Percentiles rank a stretch among this genome's conserved stretches.
phyloP scores from a whole-genome alignment of 2,888 invertebrate species.

The Scaptodrosophila latifasciaeformis region DNA sequence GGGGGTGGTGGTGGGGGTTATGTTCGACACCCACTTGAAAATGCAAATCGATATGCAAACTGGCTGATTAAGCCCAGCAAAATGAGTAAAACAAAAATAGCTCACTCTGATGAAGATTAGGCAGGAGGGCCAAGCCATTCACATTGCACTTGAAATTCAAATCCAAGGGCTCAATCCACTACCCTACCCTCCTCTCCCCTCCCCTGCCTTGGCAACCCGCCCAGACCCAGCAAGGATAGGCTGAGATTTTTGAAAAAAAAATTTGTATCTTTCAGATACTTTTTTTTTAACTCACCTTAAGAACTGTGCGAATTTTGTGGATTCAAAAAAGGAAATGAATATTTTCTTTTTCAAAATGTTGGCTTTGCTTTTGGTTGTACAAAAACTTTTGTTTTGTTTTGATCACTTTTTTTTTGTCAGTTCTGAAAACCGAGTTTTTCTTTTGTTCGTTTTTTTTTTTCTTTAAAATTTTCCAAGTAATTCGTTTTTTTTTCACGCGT shows the following conservation, averaged over 20 bases:
- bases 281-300: neutral
- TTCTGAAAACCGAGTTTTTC: slow-evolving; percentile 1
- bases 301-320: slow-evolving; percentile 2
- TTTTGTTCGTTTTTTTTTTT: slow-evolving; percentile 8
- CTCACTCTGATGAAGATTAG: neutral
- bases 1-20: too few relatives aligned
- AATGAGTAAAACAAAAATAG: neutral
- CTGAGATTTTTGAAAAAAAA: too few relatives aligned
- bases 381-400: slow-evolving; percentile 5
- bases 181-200: too few relatives aligned
- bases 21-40: slow-evolving; percentile 1
- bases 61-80: neutral
- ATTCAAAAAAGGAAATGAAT: slow-evolving; percentile 7
- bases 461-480: slow-evolving; percentile 15
- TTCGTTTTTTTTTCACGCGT: neutral
- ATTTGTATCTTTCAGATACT: neutral
- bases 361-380: neutral
- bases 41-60: neutral
- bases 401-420: neutral
- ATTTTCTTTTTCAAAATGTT: neutral
- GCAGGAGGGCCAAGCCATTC: neutral
- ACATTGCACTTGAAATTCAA: neutral
- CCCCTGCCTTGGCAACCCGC: too few relatives aligned
- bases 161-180: too few relatives aligned
- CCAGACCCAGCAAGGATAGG: too few relatives aligned